Percentiles rank a stretch among this genome's conserved stretches.
phyloP scores from a whole-genome alignment of 2,113 vertebrate genomes.

The Herpetotheres cachinnans region DNA sequence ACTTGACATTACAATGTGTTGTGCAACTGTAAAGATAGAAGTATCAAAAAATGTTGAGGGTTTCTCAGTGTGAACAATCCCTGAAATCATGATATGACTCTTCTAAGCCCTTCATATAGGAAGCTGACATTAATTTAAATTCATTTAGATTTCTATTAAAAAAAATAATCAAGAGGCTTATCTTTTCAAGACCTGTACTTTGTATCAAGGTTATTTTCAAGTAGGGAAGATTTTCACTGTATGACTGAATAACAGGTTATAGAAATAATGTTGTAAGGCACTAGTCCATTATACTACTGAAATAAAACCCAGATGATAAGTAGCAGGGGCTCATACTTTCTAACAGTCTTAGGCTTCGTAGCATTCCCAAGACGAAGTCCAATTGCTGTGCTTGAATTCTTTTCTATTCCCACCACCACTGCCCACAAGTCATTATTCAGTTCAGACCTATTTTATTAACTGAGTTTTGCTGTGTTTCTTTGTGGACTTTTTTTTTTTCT shows the following conservation, averaged over 20 bases:
- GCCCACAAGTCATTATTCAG: background rate
- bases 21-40: background rate
- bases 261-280: background rate
- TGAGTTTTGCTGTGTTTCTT: background rate
- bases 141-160: background rate
- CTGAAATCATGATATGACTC: background rate
- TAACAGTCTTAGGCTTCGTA: background rate
- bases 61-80: background rate
- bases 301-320: background rate
- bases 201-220: background rate
- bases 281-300: background rate
- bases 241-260: background rate
- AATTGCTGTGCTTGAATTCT: background rate
- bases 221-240: background rate
- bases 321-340: background rate
- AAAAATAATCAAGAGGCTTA: background rate
- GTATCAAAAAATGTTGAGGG: background rate
- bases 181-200: slow-evolving; percentile 1
- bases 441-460: background rate
- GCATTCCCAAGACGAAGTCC: background rate
- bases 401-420: background rate
- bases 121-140: background rate
- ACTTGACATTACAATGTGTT: background rate
- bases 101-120: background rate
- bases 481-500: background rate